Evolutionary conservation across 2,113 vertebrate species (phyloP), one percentile per base, ranked within the genome.

Genomic region (Cephalopholis sonnerati): DNA sequence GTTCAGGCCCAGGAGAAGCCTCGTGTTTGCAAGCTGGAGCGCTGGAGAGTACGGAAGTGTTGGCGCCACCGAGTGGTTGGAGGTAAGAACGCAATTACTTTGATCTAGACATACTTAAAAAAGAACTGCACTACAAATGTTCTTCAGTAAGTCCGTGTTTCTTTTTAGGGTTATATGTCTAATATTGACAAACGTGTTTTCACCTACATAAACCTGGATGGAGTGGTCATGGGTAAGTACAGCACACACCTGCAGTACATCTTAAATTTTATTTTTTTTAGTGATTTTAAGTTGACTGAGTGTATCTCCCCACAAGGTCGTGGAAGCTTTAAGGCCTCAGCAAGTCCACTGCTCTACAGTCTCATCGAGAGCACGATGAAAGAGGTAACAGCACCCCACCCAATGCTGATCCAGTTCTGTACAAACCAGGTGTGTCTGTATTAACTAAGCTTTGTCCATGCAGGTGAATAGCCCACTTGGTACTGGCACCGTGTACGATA

Each of bases 1-100:
- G 3, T 98, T 97, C 90, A 96, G 82, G 77, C 98, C 97, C 15
- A 95, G 91, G 69, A 96, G 98, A 79, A 98, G 97, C 81, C 86
- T 99, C 25, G 93, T 99, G 70, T 99, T 99, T 82, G 98, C 97
- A 2, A 99, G 98, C 81, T 99, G 98, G 98, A 97, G 96, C 24
- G 98, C 95, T 0, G 98, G 98, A 39, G 97, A 98, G 1, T 99
- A 95, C 0, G 98, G 98, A 85, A 96, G 95, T 22, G 80, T 99
- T 39, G 98, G 98, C 18, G 96, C 97, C 73, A 99, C 98, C 0
- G 98, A 99, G 80, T 99, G 97, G 98, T 84, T 99, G 50, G 98
- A 99, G 97, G 98, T 98, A 85, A 27, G 87, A 75, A 74, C 36
- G 64, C 1, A n/a, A 73, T 20, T 2, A 11, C 2, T 7, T 7